Conservation (phyloP, 1,140 invertebrate genomes). For the Nautilus pompilius region DNA sequence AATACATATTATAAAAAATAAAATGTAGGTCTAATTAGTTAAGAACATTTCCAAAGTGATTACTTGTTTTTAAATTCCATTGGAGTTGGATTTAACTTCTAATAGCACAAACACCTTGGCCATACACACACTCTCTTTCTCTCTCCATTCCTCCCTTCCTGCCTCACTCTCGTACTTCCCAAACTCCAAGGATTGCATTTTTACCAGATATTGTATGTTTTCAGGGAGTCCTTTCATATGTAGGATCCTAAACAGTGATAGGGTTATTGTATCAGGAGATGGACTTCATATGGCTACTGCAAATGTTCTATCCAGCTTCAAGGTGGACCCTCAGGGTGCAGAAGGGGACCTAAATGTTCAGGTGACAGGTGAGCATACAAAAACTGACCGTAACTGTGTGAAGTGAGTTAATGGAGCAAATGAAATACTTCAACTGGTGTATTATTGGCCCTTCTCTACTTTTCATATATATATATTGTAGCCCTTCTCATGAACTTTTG, state of each 20-base stretch:
- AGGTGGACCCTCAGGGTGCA: conserved; percentile 62
- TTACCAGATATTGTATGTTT: background rate
- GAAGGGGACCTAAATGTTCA: conserved; percentile 52
- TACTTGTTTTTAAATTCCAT: background rate
- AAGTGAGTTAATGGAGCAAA: no score
- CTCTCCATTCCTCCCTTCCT: no score
- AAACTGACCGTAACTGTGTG: no score
- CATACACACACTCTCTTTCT: no score
- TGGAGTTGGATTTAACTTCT: background rate
- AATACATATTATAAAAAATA: background rate
- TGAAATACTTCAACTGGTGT: no score
- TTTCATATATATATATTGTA: no score
- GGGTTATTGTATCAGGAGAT: conserved; percentile 23
- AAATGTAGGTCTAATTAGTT: background rate
- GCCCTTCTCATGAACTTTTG: no score
- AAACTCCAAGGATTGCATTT: no score
- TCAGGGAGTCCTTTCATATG: conserved; percentile 36
- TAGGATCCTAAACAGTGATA: conserved; percentile 27
- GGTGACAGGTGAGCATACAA: conserved; percentile 50
- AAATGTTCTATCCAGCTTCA: conserved; percentile 61
- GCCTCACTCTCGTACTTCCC: no score
- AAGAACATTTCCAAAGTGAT: background rate
- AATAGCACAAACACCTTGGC: no score
- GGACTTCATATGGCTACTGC: conserved; percentile 66
- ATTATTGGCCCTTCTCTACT: no score